phyloP scores from a whole-genome alignment of 2,888 invertebrate species.

The Phytoseiulus persimilis region DNA sequence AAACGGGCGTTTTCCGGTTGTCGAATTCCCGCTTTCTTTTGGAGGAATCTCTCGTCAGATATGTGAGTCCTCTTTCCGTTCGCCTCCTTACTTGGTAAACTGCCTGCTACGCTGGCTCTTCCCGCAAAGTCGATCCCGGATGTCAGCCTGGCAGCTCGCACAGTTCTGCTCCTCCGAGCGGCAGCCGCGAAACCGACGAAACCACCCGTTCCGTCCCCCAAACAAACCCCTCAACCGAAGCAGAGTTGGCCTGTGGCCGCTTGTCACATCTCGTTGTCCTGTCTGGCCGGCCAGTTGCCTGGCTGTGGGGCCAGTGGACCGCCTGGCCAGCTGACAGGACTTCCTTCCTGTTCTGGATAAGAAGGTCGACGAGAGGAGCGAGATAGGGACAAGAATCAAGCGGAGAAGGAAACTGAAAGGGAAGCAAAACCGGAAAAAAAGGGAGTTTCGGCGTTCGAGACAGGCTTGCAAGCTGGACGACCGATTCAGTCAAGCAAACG shows the following conservation, averaged over 20 bases:
- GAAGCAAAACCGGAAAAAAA: background rate
- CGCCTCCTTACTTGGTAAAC: background rate
- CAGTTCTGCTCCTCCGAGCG: background rate
- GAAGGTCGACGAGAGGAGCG: background rate
- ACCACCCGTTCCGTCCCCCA: background rate
- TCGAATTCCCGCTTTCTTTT: background rate
- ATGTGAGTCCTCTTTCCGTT: background rate
- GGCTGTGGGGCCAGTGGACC: background rate
- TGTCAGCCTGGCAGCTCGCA: background rate
- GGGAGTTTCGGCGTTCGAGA: background rate
- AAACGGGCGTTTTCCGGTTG: background rate
- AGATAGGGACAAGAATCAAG: background rate
- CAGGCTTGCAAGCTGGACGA: background rate
- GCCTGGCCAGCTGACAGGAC: background rate
- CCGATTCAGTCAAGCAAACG: background rate
- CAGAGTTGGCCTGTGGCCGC: background rate
- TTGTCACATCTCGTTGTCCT: background rate
- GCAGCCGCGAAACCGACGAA: background rate
- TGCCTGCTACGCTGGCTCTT: background rate
- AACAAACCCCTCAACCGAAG: background rate
- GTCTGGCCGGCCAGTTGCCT: background rate
- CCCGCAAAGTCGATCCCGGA: background rate
- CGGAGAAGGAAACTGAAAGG: background rate
- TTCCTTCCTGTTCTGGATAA: slow-evolving; percentile 5
- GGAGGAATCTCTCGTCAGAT: background rate